phyloP scores from a whole-genome alignment of 37 sponge, comb jelly and placozoan genomes.

The Tethya wilhelma region DNA sequence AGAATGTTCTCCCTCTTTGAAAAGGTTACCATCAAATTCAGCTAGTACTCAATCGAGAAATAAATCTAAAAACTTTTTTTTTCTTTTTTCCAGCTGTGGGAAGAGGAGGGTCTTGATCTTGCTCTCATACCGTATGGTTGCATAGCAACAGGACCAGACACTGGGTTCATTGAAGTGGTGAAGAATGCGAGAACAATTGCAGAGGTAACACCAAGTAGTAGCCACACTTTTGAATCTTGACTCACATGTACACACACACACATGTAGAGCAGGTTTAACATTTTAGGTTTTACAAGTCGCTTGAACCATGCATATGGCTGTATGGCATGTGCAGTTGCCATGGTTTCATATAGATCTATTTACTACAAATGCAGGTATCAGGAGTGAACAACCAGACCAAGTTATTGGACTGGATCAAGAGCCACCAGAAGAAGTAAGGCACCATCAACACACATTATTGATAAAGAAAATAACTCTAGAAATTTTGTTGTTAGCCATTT shows the following conservation, averaged over 20 bases:
- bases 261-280: neutral
- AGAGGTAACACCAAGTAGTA: constrained; percentile 47
- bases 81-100: constrained; percentile 52
- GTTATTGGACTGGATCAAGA: constrained; percentile 68
- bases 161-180: constrained; percentile 92
- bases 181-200: constrained; percentile 78
- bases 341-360: no score
- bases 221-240: no score
- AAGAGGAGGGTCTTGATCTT: constrained; percentile 79
- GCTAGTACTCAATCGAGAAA: neutral
- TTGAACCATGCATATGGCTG: neutral
- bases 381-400: constrained; percentile 63
- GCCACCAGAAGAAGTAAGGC: constrained; percentile 69
- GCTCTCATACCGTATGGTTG: constrained; percentile 92
- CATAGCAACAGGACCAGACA: constrained; percentile 82
- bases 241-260: neutral
- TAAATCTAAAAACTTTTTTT: neutral
- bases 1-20: constrained; percentile 76
- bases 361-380: constrained; percentile 52
- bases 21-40: no score
- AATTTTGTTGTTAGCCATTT: neutral
- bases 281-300: neutral
- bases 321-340: neutral
- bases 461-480: no score
- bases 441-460: no score